Evolutionary conservation across 1,140 invertebrate genomes (phyloP).

Genomic region (Pogonomyrmex barbatus): DNA sequence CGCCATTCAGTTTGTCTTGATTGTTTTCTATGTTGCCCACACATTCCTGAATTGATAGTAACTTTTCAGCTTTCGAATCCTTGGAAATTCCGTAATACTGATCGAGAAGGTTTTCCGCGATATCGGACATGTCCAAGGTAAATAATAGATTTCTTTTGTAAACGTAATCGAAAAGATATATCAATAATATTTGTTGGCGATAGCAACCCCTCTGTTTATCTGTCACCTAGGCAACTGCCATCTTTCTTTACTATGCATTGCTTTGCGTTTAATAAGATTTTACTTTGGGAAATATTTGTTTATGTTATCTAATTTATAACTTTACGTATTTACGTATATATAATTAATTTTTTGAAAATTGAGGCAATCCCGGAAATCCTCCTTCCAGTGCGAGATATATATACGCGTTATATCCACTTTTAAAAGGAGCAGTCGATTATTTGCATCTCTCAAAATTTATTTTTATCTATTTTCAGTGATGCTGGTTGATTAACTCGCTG

Average conservation of each 20-base stretch:
- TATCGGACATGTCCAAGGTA: constrained; percentile 44
- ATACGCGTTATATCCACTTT: too few species aligned
- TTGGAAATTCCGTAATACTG: constrained; percentile 66
- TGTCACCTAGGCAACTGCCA: constrained; percentile 53
- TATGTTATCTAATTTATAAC: not conserved
- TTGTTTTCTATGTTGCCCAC: constrained; percentile 22
- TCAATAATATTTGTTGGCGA: not conserved
- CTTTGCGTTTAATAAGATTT: not conserved
- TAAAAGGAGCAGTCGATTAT: too few species aligned
- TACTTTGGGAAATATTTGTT: not conserved
- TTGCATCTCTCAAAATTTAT: too few species aligned
- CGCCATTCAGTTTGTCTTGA: constrained; percentile 20
- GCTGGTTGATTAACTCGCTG: too few species aligned
- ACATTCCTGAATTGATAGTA: constrained; percentile 54
- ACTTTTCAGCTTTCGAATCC: not conserved
- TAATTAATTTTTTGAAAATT: too few species aligned
- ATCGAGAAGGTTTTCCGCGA: constrained; percentile 34
- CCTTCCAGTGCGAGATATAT: too few species aligned
- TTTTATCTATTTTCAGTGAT: too few species aligned
- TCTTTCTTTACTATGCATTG: not conserved
- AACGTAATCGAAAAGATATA: not conserved
- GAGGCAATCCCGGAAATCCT: too few species aligned
- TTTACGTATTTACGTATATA: not conserved
- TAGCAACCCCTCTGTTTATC: constrained; percentile 53
- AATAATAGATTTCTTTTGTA: not conserved